Evolutionary conservation across 2,113 vertebrate species (phyloP).

Genomic region (Ornithorhynchus anatinus): DNA sequence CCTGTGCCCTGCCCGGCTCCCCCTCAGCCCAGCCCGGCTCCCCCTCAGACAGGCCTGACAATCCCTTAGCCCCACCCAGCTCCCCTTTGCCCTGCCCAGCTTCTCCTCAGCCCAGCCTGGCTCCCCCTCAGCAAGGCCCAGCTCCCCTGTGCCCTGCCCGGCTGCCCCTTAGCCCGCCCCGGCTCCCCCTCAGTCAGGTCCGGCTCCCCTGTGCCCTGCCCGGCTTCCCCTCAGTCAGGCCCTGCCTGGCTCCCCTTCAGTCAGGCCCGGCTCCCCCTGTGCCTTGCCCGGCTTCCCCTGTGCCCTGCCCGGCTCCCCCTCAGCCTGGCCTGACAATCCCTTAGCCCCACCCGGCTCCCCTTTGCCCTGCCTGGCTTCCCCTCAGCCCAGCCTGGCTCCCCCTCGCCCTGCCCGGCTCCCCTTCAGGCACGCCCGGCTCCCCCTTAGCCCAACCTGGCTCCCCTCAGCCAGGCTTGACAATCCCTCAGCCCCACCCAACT

Average conservation of each 20-base stretch:
- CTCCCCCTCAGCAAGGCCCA: neutral
- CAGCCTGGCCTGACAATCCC: no score
- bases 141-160: neutral
- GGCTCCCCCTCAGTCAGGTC: neutral
- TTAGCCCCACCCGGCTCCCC: neutral
- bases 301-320: no score
- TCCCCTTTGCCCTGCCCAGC: neutral
- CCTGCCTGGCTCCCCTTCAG: neutral
- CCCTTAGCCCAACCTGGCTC: neutral
- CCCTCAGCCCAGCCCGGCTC: no score
- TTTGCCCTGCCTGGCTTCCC: neutral
- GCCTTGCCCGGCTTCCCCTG: no score
- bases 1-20: no score
- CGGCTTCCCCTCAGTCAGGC: neutral
- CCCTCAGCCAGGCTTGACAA: neutral
- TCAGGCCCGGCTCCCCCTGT: neutral
- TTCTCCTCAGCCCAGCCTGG: neutral
- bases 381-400: neutral
- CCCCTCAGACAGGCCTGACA: no score
- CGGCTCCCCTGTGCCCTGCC: neutral
- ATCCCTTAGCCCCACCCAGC: neutral
- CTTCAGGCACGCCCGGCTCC: neutral
- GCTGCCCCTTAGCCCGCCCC: neutral
- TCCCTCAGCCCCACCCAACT: neutral
- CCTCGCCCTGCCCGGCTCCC: neutral